Percentiles rank a stretch among this genome's conserved stretches.
These are phyloP conservation scores for Archips crataeganus DNA, from an alignment of 2,888 invertebrate species.

Conservation along the genomic window DNA sequence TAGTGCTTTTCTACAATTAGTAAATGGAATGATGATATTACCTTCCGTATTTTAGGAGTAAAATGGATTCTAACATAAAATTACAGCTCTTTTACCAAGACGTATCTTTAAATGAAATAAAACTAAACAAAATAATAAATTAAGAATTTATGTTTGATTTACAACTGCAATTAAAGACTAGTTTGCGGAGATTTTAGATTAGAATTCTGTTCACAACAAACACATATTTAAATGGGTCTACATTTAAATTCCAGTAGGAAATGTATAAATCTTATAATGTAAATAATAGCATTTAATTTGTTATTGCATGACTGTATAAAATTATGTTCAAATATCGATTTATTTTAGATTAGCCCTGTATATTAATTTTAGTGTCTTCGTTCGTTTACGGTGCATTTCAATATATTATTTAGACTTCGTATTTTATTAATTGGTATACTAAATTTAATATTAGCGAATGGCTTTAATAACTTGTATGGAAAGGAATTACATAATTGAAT, in stretches of 20 bases:
- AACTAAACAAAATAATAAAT: too few species aligned
- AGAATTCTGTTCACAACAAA: too few species aligned
- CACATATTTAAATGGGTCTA: too few species aligned
- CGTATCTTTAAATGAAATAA: too few species aligned
- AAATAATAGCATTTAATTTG: constrained; percentile 30
- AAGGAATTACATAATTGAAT: neutral
- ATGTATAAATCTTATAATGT: constrained; percentile 28
- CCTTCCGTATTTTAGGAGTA: too few species aligned
- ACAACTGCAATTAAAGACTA: too few species aligned
- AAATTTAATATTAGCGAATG: neutral
- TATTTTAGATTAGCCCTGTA: constrained; percentile 4
- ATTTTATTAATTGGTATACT: neutral
- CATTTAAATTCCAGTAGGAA: constrained; percentile 1
- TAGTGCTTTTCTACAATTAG: constrained; percentile 37
- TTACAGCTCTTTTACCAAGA: too few species aligned
- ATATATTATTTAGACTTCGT: constrained; percentile 1
- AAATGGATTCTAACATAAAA: neutral
- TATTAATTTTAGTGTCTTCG: constrained; percentile 30
- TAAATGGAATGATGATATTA: neutral
- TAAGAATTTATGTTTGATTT: too few species aligned
- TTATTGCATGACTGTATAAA: constrained; percentile 18
- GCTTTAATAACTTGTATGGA: constrained; percentile 4
- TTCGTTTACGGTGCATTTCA: neutral
- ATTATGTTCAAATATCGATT: constrained; percentile 28
- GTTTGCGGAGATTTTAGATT: too few species aligned